Conservation (phyloP, 2,113 vertebrate species). For the Cyrtonyx montezumae region DNA sequence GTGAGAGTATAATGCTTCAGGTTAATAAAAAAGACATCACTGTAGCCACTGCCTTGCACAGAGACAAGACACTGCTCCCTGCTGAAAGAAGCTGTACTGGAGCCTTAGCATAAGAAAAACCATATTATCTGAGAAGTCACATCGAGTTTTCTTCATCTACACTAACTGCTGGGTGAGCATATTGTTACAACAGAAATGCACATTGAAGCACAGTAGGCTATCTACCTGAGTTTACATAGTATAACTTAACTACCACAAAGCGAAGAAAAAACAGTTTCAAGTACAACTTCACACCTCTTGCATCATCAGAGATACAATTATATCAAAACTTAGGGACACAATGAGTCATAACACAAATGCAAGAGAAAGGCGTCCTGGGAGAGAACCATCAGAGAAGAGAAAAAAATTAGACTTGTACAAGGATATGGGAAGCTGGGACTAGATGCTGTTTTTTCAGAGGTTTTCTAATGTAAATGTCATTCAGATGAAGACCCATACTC, state of each 20-base stretch:
- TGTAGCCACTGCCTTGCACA: background rate
- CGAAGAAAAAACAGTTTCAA: background rate
- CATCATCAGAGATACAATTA: background rate
- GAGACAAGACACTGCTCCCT: conserved; percentile 48
- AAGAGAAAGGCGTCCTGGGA: background rate
- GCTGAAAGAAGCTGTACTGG: background rate
- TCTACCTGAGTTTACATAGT: background rate
- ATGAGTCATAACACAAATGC: background rate
- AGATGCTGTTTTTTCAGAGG: background rate
- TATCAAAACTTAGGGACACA: background rate
- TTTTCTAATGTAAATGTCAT: background rate
- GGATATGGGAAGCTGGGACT: background rate
- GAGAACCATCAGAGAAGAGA: background rate
- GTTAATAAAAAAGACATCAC: conserved; percentile 21
- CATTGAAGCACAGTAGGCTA: background rate
- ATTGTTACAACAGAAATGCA: background rate
- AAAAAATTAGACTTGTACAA: accelerated
- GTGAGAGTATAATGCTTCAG: background rate
- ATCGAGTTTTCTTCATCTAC: background rate
- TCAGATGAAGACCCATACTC: accelerated
- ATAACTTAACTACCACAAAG: background rate
- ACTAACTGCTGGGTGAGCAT: background rate
- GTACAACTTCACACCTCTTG: background rate
- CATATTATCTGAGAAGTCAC: background rate
- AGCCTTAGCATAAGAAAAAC: background rate